Evolutionary conservation across 2,888 invertebrate species (phyloP), one percentile per base, ranked within the genome.

Genomic region (Tridacna crocea): DNA sequence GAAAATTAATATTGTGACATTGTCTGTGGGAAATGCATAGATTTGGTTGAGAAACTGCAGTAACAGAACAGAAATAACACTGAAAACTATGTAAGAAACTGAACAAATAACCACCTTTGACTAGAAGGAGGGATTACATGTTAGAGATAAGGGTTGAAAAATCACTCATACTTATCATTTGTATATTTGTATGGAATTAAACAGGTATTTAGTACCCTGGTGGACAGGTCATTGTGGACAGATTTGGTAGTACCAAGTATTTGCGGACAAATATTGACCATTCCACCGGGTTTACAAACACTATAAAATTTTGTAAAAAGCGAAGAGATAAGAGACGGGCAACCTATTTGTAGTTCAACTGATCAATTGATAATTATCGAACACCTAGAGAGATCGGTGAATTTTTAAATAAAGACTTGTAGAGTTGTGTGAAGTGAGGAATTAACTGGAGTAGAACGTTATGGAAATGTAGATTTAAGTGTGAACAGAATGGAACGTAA

Each of bases 211-310:
- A 70, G 51, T 22, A 48, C 70, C 51, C 51, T 8, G 17, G 19
- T 70, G 70, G 70, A 70, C 70, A 26, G 70, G 70, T 70, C 70
- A 70, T 70, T 70, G 24, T 70, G 70, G 51, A 51, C n/a, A 70
- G 70, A 70, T 70, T 70, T 70, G 70, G 66, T 51, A 47, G 51
- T 17, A n/a, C 51, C 8, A 22, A 15, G 26, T 48, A 48, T 24
- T 51, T 47, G 22, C 22, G 24, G 22, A 19, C 26, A 70, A 68
- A 70, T 70, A 70, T 70, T 70, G 70, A 70, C 70, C 70, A 70
- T 70, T 24, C 51, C 24, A 36, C 47, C 55, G 17, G 47, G 70
- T 51, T 51, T 51, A 70, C 70, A 70, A 70, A 70, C 51, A 51
- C 51, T 3, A 17, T 24, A 17, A 70, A 70, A 48, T 70, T 70